Percentiles rank a stretch among this genome's conserved stretches.
Evolutionary conservation across 2,888 invertebrate genomes (phyloP).

Genomic region (Drosophila hawaiiensis): DNA sequence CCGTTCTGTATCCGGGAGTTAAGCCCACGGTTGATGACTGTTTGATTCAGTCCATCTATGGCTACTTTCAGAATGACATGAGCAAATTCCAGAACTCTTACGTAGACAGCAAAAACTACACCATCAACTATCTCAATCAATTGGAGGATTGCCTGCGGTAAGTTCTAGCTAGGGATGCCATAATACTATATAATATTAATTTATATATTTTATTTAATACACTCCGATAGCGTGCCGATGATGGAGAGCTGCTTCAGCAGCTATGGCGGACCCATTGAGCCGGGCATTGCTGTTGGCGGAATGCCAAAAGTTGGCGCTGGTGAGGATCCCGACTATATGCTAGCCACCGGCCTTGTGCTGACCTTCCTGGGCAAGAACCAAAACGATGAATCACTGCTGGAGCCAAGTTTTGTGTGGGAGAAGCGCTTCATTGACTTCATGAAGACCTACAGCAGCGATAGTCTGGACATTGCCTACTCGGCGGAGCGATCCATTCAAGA

Average conservation of each 20-base stretch:
- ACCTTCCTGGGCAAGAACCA: slow-evolving; percentile 92
- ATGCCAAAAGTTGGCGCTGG: slow-evolving; percentile 86
- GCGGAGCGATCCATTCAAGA: slow-evolving; percentile 96
- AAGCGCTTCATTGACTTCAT: slow-evolving; percentile 89
- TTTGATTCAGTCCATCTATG: slow-evolving; percentile 92
- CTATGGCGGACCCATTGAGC: slow-evolving; percentile 95
- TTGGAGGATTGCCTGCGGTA: slow-evolving; percentile 83
- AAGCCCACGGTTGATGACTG: slow-evolving; percentile 88
- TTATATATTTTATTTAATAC: background rate
- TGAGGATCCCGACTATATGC: slow-evolving; percentile 86
- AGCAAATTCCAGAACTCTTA: slow-evolving; percentile 85
- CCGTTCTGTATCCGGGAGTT: slow-evolving; percentile 89
- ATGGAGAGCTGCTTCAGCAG: slow-evolving; percentile 90
- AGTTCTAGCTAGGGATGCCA: background rate
- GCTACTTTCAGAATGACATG: slow-evolving; percentile 90
- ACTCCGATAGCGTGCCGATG: slow-evolving; percentile 85
- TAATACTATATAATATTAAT: background rate
- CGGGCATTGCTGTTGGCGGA: slow-evolving; percentile 94
- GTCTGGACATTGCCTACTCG: slow-evolving; percentile 90
- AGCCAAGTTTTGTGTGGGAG: slow-evolving; percentile 91
- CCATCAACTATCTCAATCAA: slow-evolving; percentile 84
- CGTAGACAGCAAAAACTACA: slow-evolving; percentile 83
- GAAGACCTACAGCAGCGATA: slow-evolving; percentile 86
- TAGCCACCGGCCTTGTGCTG: slow-evolving; percentile 89
- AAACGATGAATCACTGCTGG: slow-evolving; percentile 87